Conservation (phyloP, 2,113 vertebrate genomes). For the Steatornis caripensis region DNA sequence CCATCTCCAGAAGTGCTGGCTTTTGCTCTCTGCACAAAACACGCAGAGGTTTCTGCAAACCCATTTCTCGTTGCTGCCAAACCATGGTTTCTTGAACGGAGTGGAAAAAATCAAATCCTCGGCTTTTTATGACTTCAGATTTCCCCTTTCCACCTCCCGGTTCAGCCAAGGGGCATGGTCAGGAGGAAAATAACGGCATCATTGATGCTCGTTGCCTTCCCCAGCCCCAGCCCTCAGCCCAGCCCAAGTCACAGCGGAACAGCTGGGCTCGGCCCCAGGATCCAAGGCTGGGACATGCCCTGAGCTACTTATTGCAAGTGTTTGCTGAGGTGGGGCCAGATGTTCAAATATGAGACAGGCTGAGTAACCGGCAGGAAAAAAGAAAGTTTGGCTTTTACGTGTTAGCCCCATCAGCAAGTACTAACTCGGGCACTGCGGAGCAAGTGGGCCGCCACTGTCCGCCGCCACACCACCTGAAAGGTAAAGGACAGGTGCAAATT, state of each 20-base stretch:
- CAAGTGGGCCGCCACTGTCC: accelerated
- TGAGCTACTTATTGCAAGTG: background rate
- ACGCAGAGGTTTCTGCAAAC: background rate
- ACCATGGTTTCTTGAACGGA: background rate
- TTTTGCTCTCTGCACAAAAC: background rate
- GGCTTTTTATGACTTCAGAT: background rate
- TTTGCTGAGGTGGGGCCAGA: background rate
- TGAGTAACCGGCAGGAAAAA: background rate
- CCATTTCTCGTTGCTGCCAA: background rate
- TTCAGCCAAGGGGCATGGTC: background rate
- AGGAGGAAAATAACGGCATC: background rate
- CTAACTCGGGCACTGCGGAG: background rate
- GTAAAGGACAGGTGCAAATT: background rate
- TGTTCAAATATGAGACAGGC: background rate
- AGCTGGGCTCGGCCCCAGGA: background rate
- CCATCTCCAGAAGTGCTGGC: background rate
- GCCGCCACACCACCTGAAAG: accelerated
- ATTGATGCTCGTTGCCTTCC: background rate
- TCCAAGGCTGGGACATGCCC: background rate
- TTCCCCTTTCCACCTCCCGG: background rate
- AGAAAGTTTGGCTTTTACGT: background rate
- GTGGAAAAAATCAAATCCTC: accelerated
- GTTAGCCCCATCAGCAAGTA: background rate
- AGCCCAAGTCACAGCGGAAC: background rate
- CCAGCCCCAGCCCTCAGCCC: background rate